Percentiles rank a stretch among this genome's conserved stretches.
Conservation (phyloP, 2,888 invertebrate species). For the Aspidiotus destructor region DNA sequence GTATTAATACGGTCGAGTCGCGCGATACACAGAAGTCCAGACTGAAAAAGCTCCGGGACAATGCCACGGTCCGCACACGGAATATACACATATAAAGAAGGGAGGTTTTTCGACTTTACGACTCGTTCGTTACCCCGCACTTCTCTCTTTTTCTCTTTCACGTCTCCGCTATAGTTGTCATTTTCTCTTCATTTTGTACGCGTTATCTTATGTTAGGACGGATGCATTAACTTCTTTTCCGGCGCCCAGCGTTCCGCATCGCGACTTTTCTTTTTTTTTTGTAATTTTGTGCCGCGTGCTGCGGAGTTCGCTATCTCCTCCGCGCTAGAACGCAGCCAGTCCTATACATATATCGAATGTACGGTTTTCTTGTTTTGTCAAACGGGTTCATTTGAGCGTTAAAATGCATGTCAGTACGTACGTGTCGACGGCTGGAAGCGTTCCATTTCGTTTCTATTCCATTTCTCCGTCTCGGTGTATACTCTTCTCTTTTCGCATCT, state of each 20-base stretch:
- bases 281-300: slow-evolving; percentile 15
- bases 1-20: too few species aligned
- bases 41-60: too few species aligned
- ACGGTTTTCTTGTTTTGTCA: slow-evolving; percentile 12
- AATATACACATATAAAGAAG: too few species aligned
- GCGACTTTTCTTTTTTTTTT: slow-evolving; percentile 29
- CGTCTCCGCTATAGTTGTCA: slow-evolving; percentile 1
- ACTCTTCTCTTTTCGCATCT: too few species aligned
- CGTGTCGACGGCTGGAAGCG: neutral
- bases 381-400: slow-evolving; percentile 28
- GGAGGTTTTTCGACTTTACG: too few species aligned
- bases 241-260: slow-evolving; percentile 33
- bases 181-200: neutral
- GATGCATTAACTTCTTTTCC: slow-evolving; percentile 31
- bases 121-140: neutral
- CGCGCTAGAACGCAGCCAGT: neutral
- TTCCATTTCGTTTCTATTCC: neutral
- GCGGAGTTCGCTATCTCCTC: neutral
- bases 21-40: too few species aligned
- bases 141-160: neutral
- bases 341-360: neutral
- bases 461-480: neutral
- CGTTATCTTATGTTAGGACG: slow-evolving; percentile 18
- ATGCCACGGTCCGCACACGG: too few species aligned
- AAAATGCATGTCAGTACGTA: slow-evolving; percentile 25